Evolutionary conservation across 2,888 invertebrate genomes (phyloP).

Genomic region (Agriopis aurantiaria): DNA sequence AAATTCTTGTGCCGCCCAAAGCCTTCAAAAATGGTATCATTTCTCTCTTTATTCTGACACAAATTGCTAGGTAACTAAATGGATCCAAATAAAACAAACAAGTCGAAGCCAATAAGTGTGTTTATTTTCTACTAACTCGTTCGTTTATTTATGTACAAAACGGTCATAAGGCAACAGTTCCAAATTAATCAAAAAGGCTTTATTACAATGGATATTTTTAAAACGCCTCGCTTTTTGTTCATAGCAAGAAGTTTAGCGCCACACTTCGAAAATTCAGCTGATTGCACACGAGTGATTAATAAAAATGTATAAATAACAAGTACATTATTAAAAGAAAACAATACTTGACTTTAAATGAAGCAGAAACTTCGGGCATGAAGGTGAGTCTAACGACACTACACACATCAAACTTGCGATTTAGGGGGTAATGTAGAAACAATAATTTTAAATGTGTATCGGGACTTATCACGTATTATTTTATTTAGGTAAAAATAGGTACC

Average conservation of each 20-base stretch:
- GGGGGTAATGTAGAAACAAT: too few species aligned
- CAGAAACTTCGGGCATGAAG: too few species aligned
- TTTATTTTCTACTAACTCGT: conserved; percentile 83
- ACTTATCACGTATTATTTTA: too few species aligned
- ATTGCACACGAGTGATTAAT: conserved; percentile 14
- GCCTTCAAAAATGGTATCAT: too few species aligned
- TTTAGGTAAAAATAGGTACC: too few species aligned
- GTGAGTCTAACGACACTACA: too few species aligned
- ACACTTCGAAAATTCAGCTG: conserved; percentile 48
- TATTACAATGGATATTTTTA: conserved; percentile 59
- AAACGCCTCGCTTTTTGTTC: conserved; percentile 49
- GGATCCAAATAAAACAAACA: conserved; percentile 63
- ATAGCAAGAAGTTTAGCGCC: conserved; percentile 64
- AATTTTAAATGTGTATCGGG: too few species aligned
- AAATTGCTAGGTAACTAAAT: neutral
- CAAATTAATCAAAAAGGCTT: conserved; percentile 75
- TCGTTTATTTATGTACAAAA: conserved; percentile 84
- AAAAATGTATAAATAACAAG: neutral
- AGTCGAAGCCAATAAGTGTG: conserved; percentile 83
- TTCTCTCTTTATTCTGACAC: neutral
- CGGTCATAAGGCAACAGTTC: conserved; percentile 84
- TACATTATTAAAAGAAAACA: too few species aligned
- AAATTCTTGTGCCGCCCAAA: too few species aligned
- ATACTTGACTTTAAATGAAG: too few species aligned
- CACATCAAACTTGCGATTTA: too few species aligned